Conservation (phyloP, 1,140 invertebrate genomes). For the Hycleus phaleratus region DNA sequence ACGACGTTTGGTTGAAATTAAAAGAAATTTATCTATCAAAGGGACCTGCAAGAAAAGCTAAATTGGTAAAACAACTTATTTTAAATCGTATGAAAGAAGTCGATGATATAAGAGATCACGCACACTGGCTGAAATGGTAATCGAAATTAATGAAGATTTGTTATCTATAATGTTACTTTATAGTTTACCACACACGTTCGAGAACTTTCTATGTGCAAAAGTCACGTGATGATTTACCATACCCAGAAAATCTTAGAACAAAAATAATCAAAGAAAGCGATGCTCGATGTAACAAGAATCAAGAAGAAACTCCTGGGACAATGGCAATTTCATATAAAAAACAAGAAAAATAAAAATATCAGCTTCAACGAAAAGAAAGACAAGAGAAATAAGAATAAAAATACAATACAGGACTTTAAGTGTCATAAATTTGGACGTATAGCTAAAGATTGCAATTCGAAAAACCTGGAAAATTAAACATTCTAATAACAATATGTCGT, state of each 20-base stretch:
- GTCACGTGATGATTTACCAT: background rate
- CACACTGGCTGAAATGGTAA: background rate
- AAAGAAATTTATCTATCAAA: constrained; percentile 24
- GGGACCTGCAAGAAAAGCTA: constrained; percentile 21
- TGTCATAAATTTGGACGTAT: too few relatives aligned
- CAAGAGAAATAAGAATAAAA: too few relatives aligned
- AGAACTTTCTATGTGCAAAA: background rate
- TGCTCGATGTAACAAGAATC: too few relatives aligned
- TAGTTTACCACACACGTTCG: background rate
- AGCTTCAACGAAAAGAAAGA: too few relatives aligned
- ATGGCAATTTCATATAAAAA: too few relatives aligned
- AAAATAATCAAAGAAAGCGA: background rate
- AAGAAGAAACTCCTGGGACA: too few relatives aligned
- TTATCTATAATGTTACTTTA: background rate
- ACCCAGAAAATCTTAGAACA: background rate
- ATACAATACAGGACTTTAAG: too few relatives aligned
- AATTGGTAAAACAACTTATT: constrained; percentile 11
- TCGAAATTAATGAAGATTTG: background rate
- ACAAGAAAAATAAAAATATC: too few relatives aligned
- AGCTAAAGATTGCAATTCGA: too few relatives aligned
- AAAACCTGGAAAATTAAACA: too few relatives aligned
- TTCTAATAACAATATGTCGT: too few relatives aligned
- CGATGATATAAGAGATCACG: constrained; percentile 26
- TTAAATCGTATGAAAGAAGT: constrained; percentile 24
- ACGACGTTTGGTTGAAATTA: constrained; percentile 28